Conservation (phyloP, 2,113 vertebrate species). For the Recurvirostra avosetta region DNA sequence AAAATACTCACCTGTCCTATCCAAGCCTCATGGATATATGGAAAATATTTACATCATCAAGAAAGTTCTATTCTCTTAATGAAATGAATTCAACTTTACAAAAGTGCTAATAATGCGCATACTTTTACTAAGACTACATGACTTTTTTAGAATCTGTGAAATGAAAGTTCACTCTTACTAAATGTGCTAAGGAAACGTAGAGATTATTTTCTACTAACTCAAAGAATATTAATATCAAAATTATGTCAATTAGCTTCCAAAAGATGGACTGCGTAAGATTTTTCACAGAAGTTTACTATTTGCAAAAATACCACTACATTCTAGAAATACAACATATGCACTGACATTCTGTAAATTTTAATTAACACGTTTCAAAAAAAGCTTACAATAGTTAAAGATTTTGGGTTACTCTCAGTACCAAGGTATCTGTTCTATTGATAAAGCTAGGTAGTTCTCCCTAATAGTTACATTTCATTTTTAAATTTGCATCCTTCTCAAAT, state of each 20-base stretch:
- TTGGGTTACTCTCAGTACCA: not conserved
- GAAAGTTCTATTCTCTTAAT: not conserved
- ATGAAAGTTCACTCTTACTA: not conserved
- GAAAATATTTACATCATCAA: not conserved
- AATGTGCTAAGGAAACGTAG: not conserved
- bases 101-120: not conserved
- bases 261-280: not conserved
- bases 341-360: not conserved
- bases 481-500: not conserved
- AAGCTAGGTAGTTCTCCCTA: not conserved
- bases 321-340: not conserved
- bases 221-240: not conserved
- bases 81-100: not conserved
- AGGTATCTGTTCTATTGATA: not conserved
- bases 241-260: not conserved
- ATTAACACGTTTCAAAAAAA: not conserved
- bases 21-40: fast-evolving
- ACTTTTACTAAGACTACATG: not conserved
- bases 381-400: not conserved
- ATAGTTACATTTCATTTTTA: not conserved
- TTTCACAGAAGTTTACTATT: not conserved
- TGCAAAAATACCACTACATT: not conserved
- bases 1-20: not conserved
- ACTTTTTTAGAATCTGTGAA: not conserved
- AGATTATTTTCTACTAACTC: not conserved